Evolutionary conservation across 1,140 invertebrate genomes (phyloP).

Genomic region (Neodiprion fabricii): DNA sequence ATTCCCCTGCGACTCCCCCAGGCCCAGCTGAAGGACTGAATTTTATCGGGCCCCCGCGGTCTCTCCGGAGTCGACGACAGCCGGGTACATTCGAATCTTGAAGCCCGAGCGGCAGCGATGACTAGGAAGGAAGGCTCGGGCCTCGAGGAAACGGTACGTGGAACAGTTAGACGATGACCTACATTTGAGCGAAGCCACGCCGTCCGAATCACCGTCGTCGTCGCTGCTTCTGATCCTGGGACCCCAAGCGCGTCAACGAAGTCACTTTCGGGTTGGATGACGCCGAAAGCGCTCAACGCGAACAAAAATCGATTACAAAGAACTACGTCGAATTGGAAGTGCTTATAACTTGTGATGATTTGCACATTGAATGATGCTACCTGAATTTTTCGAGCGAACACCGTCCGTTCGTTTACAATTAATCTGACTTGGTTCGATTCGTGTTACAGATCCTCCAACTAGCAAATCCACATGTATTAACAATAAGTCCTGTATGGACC

Average conservation of each 20-base stretch:
- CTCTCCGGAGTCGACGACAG: background rate
- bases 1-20: background rate
- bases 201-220: slow-evolving; percentile 28
- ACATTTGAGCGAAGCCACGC: slow-evolving; percentile 40
- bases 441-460: too few species aligned
- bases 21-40: background rate
- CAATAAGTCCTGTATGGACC: too few species aligned
- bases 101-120: background rate
- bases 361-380: too few species aligned
- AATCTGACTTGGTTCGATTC: too few species aligned
- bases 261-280: background rate
- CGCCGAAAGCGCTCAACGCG: too few species aligned
- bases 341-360: too few species aligned
- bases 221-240: background rate
- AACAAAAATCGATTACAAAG: too few species aligned
- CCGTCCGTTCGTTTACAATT: too few species aligned
- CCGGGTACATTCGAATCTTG: background rate
- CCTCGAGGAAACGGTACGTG: slow-evolving; percentile 45
- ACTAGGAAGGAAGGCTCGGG: slow-evolving; percentile 28
- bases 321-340: too few species aligned
- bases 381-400: too few species aligned
- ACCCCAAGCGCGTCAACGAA: background rate
- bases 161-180: slow-evolving; percentile 53
- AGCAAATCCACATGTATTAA: too few species aligned
- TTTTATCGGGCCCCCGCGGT: background rate